Evolutionary conservation across 2,113 vertebrate genomes (phyloP), one percentile per base, ranked within the genome.

Genomic region (Muntiacus muntjak): DNA sequence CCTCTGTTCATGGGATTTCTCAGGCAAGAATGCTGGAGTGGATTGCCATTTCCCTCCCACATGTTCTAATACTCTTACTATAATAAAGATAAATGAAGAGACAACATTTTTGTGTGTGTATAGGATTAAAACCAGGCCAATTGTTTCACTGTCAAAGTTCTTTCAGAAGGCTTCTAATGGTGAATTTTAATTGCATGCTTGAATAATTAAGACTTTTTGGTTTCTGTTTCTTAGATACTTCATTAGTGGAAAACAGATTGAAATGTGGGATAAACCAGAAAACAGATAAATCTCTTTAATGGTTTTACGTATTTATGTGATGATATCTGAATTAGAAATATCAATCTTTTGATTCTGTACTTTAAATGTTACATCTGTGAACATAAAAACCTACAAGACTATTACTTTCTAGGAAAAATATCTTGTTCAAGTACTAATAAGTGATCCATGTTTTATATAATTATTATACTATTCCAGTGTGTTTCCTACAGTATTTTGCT

Each of bases 141-240:
- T 23, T 58, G 12, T 50, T 10, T 92, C 45, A 54, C 43, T 88
- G 54, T 85, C 40, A 57, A 33, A 96, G 28, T 87, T 97, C 36
- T 81, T 95, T 86, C 25, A 89, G 30, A 95, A 95, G 28, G 0
- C 47, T 76, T 94, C 11, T 90, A 50, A 45, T 55, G 11, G 52
- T 96, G n/a, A 85, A 85, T 92, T 98, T 97, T 97, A 96, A 96
- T 90, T 87, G 79, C 33, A 64, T 67, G 2, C 33, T 90, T 60
- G 40, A 88, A 36, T 16, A 89, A 36, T 92, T 64, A 71, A 12
- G 25, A 92, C 4, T 76, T 95, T 45, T 21, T 7, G 25, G 5
- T 7, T 96, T 95, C 96, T 71, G 33, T 82, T 97, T 97, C 84
- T 67, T n/a, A 98, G 43, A 62, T 84, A 87, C 2, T 16, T 74